Percentiles rank a stretch among this genome's conserved stretches.
Conservation (phyloP, 2,888 invertebrate species). For the Scaptomyza cyrtandrae region DNA sequence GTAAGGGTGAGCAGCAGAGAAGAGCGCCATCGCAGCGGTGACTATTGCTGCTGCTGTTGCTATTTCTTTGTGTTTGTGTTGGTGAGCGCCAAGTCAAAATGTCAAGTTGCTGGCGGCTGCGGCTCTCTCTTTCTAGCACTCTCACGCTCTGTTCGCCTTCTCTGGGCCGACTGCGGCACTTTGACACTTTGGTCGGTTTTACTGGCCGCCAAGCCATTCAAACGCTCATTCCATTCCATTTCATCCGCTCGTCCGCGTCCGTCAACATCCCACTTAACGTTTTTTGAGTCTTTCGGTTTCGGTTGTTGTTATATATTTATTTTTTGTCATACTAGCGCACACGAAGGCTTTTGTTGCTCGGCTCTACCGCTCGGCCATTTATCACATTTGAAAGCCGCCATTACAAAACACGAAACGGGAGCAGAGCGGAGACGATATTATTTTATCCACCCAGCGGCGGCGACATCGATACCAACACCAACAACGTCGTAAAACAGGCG, state of each 20-base stretch:
- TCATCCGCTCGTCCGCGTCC: conserved; percentile 81
- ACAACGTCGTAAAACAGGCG: conserved; percentile 66
- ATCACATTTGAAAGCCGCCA: conserved; percentile 69
- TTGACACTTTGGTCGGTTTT: conserved; percentile 57
- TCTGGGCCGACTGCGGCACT: conserved; percentile 66
- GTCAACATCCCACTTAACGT: conserved; percentile 79
- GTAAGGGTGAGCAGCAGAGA: conserved; percentile 35
- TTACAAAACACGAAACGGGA: conserved; percentile 66
- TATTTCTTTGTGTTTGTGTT: conserved; percentile 25
- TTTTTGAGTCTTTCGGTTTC: conserved; percentile 40
- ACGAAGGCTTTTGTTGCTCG: conserved; percentile 54
- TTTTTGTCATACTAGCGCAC: conserved; percentile 20
- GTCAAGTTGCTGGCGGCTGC: conserved; percentile 54
- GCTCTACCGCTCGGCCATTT: conserved; percentile 44
- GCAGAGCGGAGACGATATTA: conserved; percentile 61
- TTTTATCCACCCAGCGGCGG: conserved; percentile 67
- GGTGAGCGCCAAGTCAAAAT: conserved; percentile 61
- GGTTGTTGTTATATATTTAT: conserved; percentile 6
- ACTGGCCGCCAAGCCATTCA: conserved; percentile 65
- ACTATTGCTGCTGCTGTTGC: conserved; percentile 14
- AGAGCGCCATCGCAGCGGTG: conserved; percentile 69
- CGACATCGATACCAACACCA: conserved; percentile 67
- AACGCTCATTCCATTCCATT: conserved; percentile 77
- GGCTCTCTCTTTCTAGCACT: conserved; percentile 26
- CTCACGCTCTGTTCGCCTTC: conserved; percentile 32